Evolutionary conservation across 2,888 invertebrate genomes (phyloP).

Genomic region (Eudasyphora cyanicolor): DNA sequence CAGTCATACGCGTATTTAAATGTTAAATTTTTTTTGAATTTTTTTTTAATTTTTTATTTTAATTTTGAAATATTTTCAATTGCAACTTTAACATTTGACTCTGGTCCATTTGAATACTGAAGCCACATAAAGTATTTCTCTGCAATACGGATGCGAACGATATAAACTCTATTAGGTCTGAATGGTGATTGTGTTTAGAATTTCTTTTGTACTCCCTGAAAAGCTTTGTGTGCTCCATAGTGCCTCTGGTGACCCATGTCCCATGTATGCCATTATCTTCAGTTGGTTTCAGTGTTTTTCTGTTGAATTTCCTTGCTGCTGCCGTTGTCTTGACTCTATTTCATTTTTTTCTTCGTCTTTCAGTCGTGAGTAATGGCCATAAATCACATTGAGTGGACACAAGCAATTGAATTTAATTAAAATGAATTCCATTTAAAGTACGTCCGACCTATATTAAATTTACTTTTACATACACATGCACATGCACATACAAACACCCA

Average conservation of each 20-base stretch:
- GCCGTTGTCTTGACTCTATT: slow-evolving; percentile 10
- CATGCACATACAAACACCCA: neutral
- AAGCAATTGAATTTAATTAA: slow-evolving; percentile 65
- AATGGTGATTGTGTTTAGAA: neutral
- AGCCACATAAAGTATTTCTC: slow-evolving; percentile 8
- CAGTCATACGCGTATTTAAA: slow-evolving; percentile 1
- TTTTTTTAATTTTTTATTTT: no score
- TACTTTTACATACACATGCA: slow-evolving; percentile 38
- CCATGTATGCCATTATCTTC: slow-evolving; percentile 61
- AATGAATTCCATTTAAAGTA: slow-evolving; percentile 65
- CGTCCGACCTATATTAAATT: slow-evolving; percentile 65
- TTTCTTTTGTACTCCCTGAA: neutral
- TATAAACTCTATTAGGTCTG: slow-evolving; percentile 41
- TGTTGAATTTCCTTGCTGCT: neutral
- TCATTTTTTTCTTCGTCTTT: slow-evolving; percentile 32
- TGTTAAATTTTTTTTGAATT: no score
- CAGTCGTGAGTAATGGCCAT: slow-evolving; percentile 63
- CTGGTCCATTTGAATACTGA: neutral
- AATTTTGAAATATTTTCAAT: slow-evolving; percentile 18
- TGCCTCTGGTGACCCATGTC: slow-evolving; percentile 63
- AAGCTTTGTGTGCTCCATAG: neutral
- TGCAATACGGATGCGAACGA: slow-evolving; percentile 33
- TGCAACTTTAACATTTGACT: neutral
- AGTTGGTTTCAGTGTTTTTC: slow-evolving; percentile 32
- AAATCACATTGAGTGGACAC: slow-evolving; percentile 67